Conservation (phyloP, 2,888 invertebrate species). For the Morpho achilles region DNA sequence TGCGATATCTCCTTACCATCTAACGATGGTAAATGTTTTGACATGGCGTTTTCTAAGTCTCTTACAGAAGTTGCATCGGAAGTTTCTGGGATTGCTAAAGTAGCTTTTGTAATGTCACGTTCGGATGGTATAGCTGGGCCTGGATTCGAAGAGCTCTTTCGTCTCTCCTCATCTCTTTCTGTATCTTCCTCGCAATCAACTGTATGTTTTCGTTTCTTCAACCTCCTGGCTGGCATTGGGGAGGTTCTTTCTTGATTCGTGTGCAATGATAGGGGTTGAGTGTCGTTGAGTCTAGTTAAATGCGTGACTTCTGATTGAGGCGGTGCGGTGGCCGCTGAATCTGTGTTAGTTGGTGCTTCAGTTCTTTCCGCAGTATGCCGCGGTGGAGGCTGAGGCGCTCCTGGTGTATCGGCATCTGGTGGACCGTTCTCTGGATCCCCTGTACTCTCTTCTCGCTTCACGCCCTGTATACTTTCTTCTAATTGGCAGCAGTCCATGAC, state of each 20-base stretch:
- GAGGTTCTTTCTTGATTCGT: constrained; percentile 67
- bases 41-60: constrained; percentile 97
- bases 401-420: constrained; percentile 87
- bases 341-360: constrained; percentile 60
- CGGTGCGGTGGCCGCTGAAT: constrained; percentile 66
- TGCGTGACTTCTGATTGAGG: constrained; percentile 67
- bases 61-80: constrained; percentile 86
- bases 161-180: constrained; percentile 65
- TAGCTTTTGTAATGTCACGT: constrained; percentile 61
- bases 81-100: constrained; percentile 58
- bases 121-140: constrained; percentile 64
- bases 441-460: constrained; percentile 89
- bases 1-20: constrained; percentile 78
- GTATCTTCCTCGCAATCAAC: constrained; percentile 65
- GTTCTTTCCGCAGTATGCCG: constrained; percentile 61
- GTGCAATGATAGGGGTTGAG: constrained; percentile 65
- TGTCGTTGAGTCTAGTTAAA: constrained; percentile 62
- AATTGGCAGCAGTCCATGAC: constrained; percentile 97
- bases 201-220: constrained; percentile 71
- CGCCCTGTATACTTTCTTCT: constrained; percentile 88
- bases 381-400: constrained; percentile 58
- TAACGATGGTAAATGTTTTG: constrained; percentile 89
- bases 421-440: constrained; percentile 94
- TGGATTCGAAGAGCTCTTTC: constrained; percentile 67
- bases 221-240: constrained; percentile 82